A percentile compares a stretch with the other conserved stretches of the same genome.
Conservation (phyloP, 2,113 vertebrate species). For the Saimiri boliviensis region DNA sequence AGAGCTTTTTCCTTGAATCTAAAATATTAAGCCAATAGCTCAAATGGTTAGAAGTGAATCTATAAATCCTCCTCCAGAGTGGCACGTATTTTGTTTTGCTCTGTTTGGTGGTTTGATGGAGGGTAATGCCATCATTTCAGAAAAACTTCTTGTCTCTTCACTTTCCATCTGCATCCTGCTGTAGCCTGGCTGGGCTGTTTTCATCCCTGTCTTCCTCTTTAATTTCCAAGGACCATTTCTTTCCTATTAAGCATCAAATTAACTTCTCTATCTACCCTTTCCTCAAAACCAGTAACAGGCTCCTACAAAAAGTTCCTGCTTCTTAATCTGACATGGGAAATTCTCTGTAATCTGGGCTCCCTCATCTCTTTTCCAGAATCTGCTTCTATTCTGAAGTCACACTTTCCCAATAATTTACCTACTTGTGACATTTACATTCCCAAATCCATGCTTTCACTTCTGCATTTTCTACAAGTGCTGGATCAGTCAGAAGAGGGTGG, state of each 20-base stretch:
- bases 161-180: neutral
- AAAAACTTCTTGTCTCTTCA: neutral
- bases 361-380: neutral
- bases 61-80: neutral
- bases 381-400: conserved; percentile 27
- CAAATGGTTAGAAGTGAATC: conserved; percentile 12
- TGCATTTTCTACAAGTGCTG: neutral
- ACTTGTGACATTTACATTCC: neutral
- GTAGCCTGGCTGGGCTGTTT: neutral
- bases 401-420: neutral
- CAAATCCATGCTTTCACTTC: neutral
- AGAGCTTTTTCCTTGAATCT: conserved; percentile 37
- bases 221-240: neutral
- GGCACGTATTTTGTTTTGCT: conserved; percentile 13
- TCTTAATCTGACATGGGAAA: neutral
- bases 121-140: neutral
- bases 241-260: neutral
- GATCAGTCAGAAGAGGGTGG: neutral
- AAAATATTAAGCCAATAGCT: conserved; percentile 66
- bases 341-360: neutral
- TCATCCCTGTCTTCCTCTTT: neutral
- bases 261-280: neutral
- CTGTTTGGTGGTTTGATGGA: neutral
- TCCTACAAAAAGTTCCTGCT: neutral
- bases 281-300: neutral